Base-by-base conservation (phyloP, 2,888 invertebrate species). In the Nasonovia ribisnigri region DNA sequence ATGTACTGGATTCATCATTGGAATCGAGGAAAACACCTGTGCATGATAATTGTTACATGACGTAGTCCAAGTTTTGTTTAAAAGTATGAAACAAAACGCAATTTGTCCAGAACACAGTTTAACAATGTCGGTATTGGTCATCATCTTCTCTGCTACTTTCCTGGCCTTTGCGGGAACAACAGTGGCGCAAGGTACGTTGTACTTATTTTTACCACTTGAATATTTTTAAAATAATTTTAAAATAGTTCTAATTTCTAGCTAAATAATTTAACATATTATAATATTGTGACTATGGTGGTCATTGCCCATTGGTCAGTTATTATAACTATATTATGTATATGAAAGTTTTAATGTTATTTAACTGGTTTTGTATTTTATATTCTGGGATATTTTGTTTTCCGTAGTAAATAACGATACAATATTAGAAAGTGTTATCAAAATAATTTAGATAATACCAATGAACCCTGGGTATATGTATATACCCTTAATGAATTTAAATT, bases 1-100 rank as follows among this genome's bases (percentile, higher is more conserved):
- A 92, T 88, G 92, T 36, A 42, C 51, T n/a, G 88, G 92, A 92
- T 86, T 43, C 91, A 46, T 91, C 86, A 46, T 86, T 86, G 86
- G 29, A 91, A 91, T 60, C 46, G 77, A 42, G 77, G 90, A 77
- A 84, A 43, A 77, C 48, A 51, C 60, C 84, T 51, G 36, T 90
- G 6, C 29, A 51, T 16, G 36, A 84, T 77, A 77, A 20, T 36
- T 77, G 36, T 84, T 84, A 51, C 16, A 48, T 84, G 77, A 91
- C 90, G 67, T 90, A 36, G 11, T 90, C 2, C 5, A 48, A 90
- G 67, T 67, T 67, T 77, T 46, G 46, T 90, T 46, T 48, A n/a
- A 36, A 43, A 67, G n/a, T 67, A 90, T 90, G 90, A 90, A 48
- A 42, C 90, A 36, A 46, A n/a, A 16, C 51, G 13, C 51, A 26